A percentile compares a stretch with the other conserved stretches of the same genome.
phyloP scores from a whole-genome alignment of 2,888 invertebrate genomes.

The Thyatira batis region DNA sequence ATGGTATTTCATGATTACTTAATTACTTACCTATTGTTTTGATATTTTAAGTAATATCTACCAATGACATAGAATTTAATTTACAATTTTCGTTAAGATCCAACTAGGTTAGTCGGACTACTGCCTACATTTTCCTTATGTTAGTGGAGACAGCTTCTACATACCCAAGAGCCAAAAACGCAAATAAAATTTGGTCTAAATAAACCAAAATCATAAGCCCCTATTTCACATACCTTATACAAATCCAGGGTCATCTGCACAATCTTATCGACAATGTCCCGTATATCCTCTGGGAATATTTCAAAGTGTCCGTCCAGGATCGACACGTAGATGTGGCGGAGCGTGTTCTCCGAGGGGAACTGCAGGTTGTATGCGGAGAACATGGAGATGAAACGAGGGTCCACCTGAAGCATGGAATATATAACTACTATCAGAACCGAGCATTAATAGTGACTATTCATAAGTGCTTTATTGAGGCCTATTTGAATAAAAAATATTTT shows the following conservation, averaged over 20 bases:
- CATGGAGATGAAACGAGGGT: slow-evolving; percentile 95
- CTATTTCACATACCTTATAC: slow-evolving; percentile 84
- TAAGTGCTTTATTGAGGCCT: no score
- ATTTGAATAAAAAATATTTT: no score
- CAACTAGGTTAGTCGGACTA: no score
- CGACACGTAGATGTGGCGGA: slow-evolving; percentile 91
- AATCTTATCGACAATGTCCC: slow-evolving; percentile 84
- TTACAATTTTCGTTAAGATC: no score
- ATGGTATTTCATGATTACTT: no score
- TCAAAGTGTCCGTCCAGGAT: slow-evolving; percentile 90
- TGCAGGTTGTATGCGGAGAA: slow-evolving; percentile 94
- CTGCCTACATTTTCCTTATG: no score
- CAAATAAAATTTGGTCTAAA: neutral
- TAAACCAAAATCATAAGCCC: neutral
- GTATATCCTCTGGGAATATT: slow-evolving; percentile 86
- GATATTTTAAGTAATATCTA: no score
- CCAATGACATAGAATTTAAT: no score
- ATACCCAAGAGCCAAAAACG: neutral
- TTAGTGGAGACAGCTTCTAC: no score
- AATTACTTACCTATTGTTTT: no score
- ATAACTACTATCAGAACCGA: no score
- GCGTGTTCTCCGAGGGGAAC: slow-evolving; percentile 89
- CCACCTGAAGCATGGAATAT: slow-evolving; percentile 81
- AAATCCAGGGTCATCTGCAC: slow-evolving; percentile 91
- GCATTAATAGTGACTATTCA: no score